Evolutionary conservation across 2,888 invertebrate genomes (phyloP).

Genomic region (Cheilosia variabilis): DNA sequence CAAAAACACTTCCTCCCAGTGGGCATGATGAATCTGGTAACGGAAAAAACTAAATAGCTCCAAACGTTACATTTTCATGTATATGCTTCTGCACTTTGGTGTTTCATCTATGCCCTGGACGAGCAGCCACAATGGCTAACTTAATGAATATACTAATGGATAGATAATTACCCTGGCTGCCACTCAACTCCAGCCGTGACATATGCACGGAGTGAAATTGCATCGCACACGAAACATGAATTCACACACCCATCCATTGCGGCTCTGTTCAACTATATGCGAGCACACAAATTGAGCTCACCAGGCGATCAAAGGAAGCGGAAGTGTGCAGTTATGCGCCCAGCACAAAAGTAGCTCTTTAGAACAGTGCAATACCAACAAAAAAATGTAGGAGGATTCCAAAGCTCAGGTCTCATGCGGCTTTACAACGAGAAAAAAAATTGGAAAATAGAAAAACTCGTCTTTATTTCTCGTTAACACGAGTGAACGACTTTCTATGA

Average conservation of each 20-base stretch:
- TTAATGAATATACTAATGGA: slow-evolving; percentile 72
- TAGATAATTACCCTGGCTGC: slow-evolving; percentile 53
- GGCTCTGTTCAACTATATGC: slow-evolving; percentile 18
- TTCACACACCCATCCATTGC: slow-evolving; percentile 3
- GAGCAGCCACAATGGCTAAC: slow-evolving; percentile 53
- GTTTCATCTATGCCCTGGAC: slow-evolving; percentile 18
- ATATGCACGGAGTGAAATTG: slow-evolving; percentile 19
- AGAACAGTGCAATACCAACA: neutral
- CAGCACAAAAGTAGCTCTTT: slow-evolving; percentile 13
- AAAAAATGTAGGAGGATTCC: slow-evolving; percentile 13
- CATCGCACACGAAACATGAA: slow-evolving; percentile 26
- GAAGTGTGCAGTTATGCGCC: slow-evolving; percentile 51
- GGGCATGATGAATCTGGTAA: neutral
- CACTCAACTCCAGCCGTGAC: slow-evolving; percentile 16
- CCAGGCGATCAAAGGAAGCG: slow-evolving; percentile 62
- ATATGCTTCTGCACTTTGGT: slow-evolving; percentile 18
- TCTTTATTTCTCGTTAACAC: slow-evolving; percentile 66
- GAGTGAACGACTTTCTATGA: slow-evolving; percentile 56
- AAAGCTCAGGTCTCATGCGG: slow-evolving; percentile 19
- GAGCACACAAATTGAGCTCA: slow-evolving; percentile 55
- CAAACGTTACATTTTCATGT: neutral
- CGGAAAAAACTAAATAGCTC: neutral
- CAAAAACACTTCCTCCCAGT: slow-evolving; percentile 1
- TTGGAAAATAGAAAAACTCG: slow-evolving; percentile 16
- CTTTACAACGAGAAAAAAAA: neutral